Evolutionary conservation across 2,113 vertebrate genomes (phyloP), one percentile per base, ranked within the genome.

Genomic region (Chaetorhynchus papuensis): DNA sequence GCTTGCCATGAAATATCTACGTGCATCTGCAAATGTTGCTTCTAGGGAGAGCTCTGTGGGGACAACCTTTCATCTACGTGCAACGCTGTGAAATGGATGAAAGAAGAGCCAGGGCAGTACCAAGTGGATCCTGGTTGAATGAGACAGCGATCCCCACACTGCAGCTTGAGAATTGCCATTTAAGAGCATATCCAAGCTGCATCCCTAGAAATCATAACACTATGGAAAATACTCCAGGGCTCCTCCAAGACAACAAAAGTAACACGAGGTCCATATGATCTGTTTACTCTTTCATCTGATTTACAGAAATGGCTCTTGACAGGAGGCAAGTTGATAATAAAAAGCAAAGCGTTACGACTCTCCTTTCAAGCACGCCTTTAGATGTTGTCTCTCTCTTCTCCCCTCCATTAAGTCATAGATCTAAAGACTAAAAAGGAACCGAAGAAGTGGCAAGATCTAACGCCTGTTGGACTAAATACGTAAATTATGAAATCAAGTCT

Each of bases 401-500:
- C 45, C 50, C 50, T 21, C 96, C 74, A 90, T 94, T 81, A 96
- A 96, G 35, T 68, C 64, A 89, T 37, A 96, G 80, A 87, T 96
- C 96, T 79, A 71, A 80, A 83, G 90, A 92, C 76, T 96, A 95
- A 94, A 96, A 89, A 96, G 69, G 41, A 95, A 80, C 56, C 2
- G 77, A 61, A 66, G 91, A 96, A 96, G 85, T 63, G 69, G 95
- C 74, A 94, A 95, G 96, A 96, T 97, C 96, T 96, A 96, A 97
- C 13, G 83, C 68, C 94, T 86, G 66, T 97, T 94, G 94, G 86
- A 96, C 89, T 94, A 97, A 92, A 97, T 93, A 96, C 26, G 93
- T 96, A 96, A 96, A 95, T 96, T 94, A 97, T 77, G 75, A 96
- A 97, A 97, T 95, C 96, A 94, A 97, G 79, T 93, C 92, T 96